Evolutionary conservation across 2,797 vertebrate genomes (phyloP).

Genomic region (Liasis olivaceus): DNA sequence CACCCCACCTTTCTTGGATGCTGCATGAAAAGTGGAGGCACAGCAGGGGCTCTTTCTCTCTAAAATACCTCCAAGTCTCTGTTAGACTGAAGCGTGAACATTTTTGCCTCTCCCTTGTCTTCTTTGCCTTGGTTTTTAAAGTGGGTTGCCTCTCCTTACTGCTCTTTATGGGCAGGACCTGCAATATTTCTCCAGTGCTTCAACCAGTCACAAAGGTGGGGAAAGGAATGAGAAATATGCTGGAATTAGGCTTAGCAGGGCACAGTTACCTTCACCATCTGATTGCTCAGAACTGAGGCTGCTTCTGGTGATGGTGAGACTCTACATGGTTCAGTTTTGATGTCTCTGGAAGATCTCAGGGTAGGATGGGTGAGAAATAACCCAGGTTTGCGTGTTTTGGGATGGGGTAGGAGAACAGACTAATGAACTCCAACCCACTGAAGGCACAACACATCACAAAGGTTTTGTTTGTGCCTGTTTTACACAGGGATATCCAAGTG

Average conservation of each 20-base stretch:
- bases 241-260: neutral
- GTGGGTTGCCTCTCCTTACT: neutral
- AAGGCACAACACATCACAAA: slow-evolving; percentile 22
- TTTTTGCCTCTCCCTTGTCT: neutral
- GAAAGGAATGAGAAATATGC: neutral
- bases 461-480: slow-evolving; percentile 1
- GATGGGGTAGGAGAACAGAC: neutral
- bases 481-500: neutral
- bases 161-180: slow-evolving; percentile 19
- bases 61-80: slow-evolving; percentile 72
- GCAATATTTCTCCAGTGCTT: neutral
- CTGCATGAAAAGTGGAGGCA: slow-evolving; percentile 74
- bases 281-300: slow-evolving; percentile 7
- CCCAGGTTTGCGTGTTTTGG: slow-evolving; percentile 6
- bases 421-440: neutral
- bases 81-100: slow-evolving; percentile 65
- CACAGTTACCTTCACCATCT: neutral
- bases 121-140: slow-evolving; percentile 2
- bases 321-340: slow-evolving; percentile 19
- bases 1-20: slow-evolving; percentile 69
- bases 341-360: slow-evolving; percentile 56
- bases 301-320: neutral
- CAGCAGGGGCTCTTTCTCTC: slow-evolving; percentile 39
- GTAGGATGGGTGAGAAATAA: slow-evolving; percentile 42
- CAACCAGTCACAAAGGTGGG: neutral